Evolutionary conservation across 1,140 invertebrate genomes (phyloP).

Genomic region (Bombus cullumanus): DNA sequence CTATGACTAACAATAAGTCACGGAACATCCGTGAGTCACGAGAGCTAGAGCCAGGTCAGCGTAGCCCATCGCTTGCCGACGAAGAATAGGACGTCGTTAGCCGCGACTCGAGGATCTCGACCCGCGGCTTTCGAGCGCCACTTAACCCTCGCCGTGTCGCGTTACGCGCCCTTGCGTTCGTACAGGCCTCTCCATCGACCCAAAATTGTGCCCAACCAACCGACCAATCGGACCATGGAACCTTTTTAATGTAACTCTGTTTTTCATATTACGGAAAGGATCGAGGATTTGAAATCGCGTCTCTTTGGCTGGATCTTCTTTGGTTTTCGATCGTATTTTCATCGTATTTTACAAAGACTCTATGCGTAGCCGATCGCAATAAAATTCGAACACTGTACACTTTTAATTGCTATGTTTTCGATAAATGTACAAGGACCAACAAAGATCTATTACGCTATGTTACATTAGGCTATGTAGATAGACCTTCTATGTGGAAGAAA

Average conservation of each 20-base stretch:
- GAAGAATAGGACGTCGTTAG: constrained; percentile 70
- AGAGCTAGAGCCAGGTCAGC: constrained; percentile 32
- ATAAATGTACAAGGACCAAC: too few species aligned
- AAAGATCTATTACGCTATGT: too few species aligned
- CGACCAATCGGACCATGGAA: background rate
- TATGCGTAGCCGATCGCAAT: too few species aligned
- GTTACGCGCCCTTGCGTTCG: constrained; percentile 3
- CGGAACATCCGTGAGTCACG: constrained; percentile 66
- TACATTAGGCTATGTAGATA: too few species aligned
- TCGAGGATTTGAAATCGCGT: background rate
- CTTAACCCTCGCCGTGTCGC: constrained; percentile 25
- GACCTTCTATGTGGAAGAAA: too few species aligned
- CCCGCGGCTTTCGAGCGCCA: background rate
- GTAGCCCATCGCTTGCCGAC: constrained; percentile 23
- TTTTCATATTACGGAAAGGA: background rate
- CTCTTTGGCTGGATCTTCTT: too few species aligned
- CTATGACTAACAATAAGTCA: constrained; percentile 48
- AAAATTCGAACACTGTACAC: too few species aligned
- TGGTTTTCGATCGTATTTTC: too few species aligned
- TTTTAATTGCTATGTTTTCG: too few species aligned
- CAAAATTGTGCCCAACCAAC: background rate
- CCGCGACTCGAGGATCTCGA: constrained; percentile 14
- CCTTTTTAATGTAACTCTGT: background rate
- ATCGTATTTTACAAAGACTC: too few species aligned
- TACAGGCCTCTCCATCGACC: background rate